phyloP scores from a whole-genome alignment of 2,888 invertebrate genomes.

The Campoplex nolae region DNA sequence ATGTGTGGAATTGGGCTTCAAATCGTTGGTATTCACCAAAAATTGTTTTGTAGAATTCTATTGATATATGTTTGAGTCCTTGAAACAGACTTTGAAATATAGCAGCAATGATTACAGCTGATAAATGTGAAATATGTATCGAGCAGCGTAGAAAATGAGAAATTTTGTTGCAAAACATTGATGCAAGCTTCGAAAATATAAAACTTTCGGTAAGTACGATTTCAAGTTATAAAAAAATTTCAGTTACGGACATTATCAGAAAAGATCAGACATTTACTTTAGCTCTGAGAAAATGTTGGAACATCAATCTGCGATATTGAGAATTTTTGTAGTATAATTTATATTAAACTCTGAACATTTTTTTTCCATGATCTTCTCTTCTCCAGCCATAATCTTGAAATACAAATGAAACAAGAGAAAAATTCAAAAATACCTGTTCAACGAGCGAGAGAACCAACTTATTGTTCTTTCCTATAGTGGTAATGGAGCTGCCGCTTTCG shows the following conservation, averaged over 20 bases:
- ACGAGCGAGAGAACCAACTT: constrained; percentile 88
- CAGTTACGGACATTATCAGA: not conserved
- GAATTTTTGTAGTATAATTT: not conserved
- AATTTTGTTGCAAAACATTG: no score
- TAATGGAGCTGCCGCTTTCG: constrained; percentile 84
- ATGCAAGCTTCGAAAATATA: not conserved
- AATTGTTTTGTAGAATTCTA: not conserved
- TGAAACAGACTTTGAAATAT: no score
- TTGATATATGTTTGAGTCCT: not conserved
- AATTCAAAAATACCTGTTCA: constrained; percentile 88
- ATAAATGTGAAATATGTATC: no score
- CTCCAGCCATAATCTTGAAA: not conserved
- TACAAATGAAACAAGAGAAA: not conserved
- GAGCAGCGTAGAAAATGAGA: no score
- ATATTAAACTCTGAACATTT: not conserved
- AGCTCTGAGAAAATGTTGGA: not conserved
- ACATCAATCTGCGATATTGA: not conserved
- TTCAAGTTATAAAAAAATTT: not conserved
- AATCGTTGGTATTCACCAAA: not conserved
- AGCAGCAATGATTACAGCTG: no score
- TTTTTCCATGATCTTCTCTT: not conserved
- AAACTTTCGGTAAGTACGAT: not conserved
- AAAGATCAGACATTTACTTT: not conserved
- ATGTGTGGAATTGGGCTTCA: not conserved
- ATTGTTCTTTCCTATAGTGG: constrained; percentile 86